Base-by-base conservation (phyloP, 1,140 invertebrate genomes). In the Zaprionus lachaisei region DNA sequence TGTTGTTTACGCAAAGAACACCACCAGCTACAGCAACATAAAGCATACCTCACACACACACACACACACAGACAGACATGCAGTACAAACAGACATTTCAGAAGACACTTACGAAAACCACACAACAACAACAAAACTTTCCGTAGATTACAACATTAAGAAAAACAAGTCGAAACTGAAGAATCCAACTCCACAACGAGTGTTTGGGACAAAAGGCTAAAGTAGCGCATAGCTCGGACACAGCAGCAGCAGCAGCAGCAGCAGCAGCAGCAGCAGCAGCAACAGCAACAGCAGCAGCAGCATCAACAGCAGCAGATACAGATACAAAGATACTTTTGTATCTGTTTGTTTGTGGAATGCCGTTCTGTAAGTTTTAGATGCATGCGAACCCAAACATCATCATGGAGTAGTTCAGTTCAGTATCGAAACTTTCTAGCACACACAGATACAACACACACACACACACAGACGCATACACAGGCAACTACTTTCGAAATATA, bases 301-400 rank as follows among this genome's bases (percentile, higher is more conserved):
- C 54, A 47, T 9, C 66, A 72, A 57, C 69, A 73, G 41, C 61
- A 71, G 61, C 28, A 47, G 49, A 34, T 34, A 34, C 31, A 34
- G 31, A 34, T 34, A 34, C 31, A 34, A 34, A 34, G 9, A 34
- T 34, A 34, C 31, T 34, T 34, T 34, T 34, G 31, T 34, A 34
- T 34, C 2, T 34, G 31, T 79, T 81, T 75, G 70, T 77, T 77
- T 86, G 79, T 82, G 91, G 91, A 92, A 92, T 92, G 91, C 72
- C 75, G 91, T 92, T 92, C 91, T 92, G 91, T 92, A 91, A 92
- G 85, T 92, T 92, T 90, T 84, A 73, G 87, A 80, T 87, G 83
- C 77, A 66, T 76, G 72, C 77, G 81, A 47, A 78, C 77, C 77
- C 75, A 73, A 80, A 73, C 74, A 73, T 77, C 69, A 69, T 56